A percentile compares a stretch with the other conserved stretches of the same genome.
These are phyloP conservation scores for Formica exsecta DNA, from an alignment of 1,140 invertebrate genomes.

Conservation along the genomic window DNA sequence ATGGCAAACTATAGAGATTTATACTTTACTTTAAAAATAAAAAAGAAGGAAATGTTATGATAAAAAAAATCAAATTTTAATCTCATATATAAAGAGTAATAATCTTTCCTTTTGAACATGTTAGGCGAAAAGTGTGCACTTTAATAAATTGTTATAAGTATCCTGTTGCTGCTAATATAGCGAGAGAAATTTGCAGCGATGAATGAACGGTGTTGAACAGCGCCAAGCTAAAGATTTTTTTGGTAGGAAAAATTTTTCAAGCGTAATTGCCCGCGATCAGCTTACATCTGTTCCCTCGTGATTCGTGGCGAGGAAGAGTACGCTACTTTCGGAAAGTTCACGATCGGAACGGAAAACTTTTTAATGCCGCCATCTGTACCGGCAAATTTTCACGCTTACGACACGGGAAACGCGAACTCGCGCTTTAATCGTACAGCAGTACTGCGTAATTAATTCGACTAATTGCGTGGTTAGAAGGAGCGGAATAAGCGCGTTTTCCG, in stretches of 20 bases:
- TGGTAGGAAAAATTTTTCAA: background rate
- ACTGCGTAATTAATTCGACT: constrained; percentile 56
- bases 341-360: constrained; percentile 46
- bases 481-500: constrained; percentile 39
- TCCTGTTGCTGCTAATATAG: background rate
- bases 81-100: background rate
- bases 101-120: background rate
- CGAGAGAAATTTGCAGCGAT: background rate
- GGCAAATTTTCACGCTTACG: constrained; percentile 18
- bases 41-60: background rate
- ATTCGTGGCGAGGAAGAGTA: background rate
- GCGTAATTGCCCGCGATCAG: constrained; percentile 60
- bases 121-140: background rate
- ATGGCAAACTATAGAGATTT: background rate
- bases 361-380: constrained; percentile 43
- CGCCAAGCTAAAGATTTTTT: background rate
- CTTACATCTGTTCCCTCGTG: background rate
- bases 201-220: background rate
- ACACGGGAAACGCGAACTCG: constrained; percentile 16
- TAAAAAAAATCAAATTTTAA: background rate
- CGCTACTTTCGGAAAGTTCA: constrained; percentile 41
- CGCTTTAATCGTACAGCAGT: constrained; percentile 26
- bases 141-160: background rate
- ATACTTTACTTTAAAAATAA: background rate
- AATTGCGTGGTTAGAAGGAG: constrained; percentile 23